Base-by-base conservation (phyloP, 2,888 invertebrate species). In the Pristionchus exspectatus region DNA sequence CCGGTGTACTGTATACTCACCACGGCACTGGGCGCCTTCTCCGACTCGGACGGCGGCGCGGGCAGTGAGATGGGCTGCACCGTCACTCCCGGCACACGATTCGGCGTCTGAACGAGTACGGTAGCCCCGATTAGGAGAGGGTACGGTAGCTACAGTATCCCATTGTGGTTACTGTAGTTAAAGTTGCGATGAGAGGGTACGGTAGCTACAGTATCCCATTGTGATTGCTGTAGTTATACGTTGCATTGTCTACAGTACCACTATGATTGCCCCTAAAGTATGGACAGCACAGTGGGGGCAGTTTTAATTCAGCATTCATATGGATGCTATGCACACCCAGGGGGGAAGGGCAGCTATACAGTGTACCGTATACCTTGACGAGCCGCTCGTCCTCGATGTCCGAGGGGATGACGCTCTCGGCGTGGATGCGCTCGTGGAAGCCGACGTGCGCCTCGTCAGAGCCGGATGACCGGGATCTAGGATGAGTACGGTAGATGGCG, bases 371-470 rank as follows among this genome's bases (percentile, higher is more conserved):
- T 81, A 81, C 81, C 81, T 50, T 81, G 81, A 81, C n/a, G 50
- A 81, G 81, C 21, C 5, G 10, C 54, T 81, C 81, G 14, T 81
- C 81, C 21, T 24, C 50, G 81, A 81, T 81, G 27, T 81, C 81
- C n/a, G 81, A 81, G 50, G 81, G 81, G 18, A 81, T 81, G 54
- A 81, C 50, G 50, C 81, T 81, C 81, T 81, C 81, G 81, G 50
- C 50, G 50, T 81, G 81, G 54, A 81, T 81, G 50, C 81, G 81
- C 50, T 81, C 81, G 81, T 81, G 81, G 54, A 81, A 81, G 81
- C 50, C 81, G 27, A 81, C 81, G n/a, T 27, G 50, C 81, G 81
- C 44, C 4, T 50, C 81, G 81, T 81, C 81, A 12, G 50, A 24
- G 12, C n/a, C 81, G 14, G 81, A n/a, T 27, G 81, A 44, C 7